Evolutionary conservation across 2,888 invertebrate genomes (phyloP).

Genomic region (Latrodectus hesperus): DNA sequence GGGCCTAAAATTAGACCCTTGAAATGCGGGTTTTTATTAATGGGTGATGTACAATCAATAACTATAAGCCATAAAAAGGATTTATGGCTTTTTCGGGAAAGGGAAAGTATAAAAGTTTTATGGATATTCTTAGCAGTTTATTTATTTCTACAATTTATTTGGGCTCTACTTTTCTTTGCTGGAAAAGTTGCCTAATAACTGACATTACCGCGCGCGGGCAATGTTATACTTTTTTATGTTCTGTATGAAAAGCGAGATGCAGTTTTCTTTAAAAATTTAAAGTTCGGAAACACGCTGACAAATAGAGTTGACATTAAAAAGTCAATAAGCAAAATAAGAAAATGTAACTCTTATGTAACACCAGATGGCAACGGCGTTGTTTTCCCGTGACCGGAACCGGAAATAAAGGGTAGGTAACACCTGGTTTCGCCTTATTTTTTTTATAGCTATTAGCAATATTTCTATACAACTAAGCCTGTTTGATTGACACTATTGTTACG

Average conservation of each 20-base stretch:
- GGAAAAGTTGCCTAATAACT: background rate
- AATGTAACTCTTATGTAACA: background rate
- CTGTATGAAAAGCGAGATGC: no score
- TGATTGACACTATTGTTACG: background rate
- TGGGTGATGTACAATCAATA: constrained; percentile 50
- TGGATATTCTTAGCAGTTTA: constrained; percentile 43
- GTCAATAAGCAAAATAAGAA: background rate
- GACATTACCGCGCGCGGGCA: background rate
- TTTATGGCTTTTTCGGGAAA: constrained; percentile 49
- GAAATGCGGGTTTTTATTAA: constrained; percentile 53
- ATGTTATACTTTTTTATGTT: no score
- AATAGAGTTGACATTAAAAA: background rate
- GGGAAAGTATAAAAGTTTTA: constrained; percentile 65
- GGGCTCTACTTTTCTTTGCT: background rate
- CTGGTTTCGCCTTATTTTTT: constrained; percentile 33
- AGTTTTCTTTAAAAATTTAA: no score
- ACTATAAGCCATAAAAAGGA: constrained; percentile 42
- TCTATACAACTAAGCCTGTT: background rate
- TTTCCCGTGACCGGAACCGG: constrained; percentile 56
- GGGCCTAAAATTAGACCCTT: constrained; percentile 38
- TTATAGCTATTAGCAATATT: constrained; percentile 23
- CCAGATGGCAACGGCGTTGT: constrained; percentile 51
- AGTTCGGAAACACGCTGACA: background rate
- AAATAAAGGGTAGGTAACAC: constrained; percentile 54
- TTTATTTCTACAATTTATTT: background rate